A percentile compares a stretch with the other conserved stretches of the same genome.
These are phyloP conservation scores for Neuroterus valhalla DNA, from an alignment of 1,140 invertebrate species.

Conservation along the genomic window DNA sequence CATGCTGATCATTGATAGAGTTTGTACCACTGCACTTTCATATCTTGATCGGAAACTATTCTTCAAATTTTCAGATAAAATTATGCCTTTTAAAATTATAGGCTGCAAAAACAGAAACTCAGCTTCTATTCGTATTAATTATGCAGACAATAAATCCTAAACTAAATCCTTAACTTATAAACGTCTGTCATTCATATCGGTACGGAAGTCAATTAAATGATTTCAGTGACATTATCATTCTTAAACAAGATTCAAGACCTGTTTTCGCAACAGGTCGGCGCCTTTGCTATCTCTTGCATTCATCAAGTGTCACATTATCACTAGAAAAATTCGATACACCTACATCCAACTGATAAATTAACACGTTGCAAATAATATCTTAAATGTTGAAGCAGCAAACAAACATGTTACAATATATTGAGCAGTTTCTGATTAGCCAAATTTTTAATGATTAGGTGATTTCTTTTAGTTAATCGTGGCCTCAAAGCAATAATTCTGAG, in stretches of 20 bases:
- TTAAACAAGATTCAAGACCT: neutral
- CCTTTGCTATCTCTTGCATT: neutral
- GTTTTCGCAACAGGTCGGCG: neutral
- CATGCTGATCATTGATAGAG: too few species aligned
- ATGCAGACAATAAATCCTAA: conserved; percentile 21
- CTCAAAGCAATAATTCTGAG: too few species aligned
- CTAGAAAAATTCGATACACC: neutral
- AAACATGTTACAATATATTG: too few species aligned
- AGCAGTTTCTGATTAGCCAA: too few species aligned
- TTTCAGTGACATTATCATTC: conserved; percentile 12
- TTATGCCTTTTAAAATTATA: neutral
- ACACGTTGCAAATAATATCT: too few species aligned
- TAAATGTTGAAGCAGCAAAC: too few species aligned
- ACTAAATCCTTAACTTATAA: neutral
- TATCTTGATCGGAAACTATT: too few species aligned
- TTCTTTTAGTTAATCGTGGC: too few species aligned
- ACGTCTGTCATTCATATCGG: neutral
- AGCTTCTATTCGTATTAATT: neutral
- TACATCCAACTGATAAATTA: neutral
- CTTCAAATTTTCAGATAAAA: too few species aligned
- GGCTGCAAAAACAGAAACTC: neutral
- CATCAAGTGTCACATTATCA: neutral
- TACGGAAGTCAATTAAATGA: neutral
- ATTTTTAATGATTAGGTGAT: too few species aligned
- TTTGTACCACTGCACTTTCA: too few species aligned